Base-by-base conservation (phyloP, 1,140 invertebrate genomes). In the Varroa destructor region DNA sequence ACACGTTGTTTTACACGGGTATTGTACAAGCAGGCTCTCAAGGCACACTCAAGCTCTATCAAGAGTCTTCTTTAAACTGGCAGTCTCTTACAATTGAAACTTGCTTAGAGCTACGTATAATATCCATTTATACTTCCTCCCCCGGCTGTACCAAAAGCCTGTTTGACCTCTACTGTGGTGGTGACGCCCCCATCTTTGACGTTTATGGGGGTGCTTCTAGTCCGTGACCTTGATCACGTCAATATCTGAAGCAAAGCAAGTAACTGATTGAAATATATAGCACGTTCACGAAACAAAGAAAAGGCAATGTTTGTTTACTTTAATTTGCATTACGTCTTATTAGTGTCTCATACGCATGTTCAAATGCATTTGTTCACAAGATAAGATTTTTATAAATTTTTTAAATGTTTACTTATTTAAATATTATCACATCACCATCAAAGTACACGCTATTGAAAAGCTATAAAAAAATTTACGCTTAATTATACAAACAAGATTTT, bases 211-310 rank as follows among this genome's bases (percentile, higher is more conserved):
- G 61, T 43, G 61, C 61, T 40, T 67, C 61, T 67, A 67, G 46
- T 25, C 61, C 61, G 36, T 67, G 61, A 2, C 61, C 61, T 40
- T 67, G 61, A 8, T 67, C 61, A 14, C 61, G 40, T 37, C 61
- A 67, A 37, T 67, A 67, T 46, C 61, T 67, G 61, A 14, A 67
- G 46, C 14, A 37, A 37, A 67, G 4, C 57, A 12, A 58, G 6
- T 5, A 5, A 58, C 40, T 5, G 40, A 37, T 58, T 58, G 3
- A 42, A 58, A 42, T 42, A 3, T n/a, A 56, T 56, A 56, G 55
- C 10, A 56, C n/a, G n/a, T n/a, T 56, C n/a, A 56, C 10, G 55
- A n/a, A 56, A 56, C n/a, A 12, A 56, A 56, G 55, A n/a, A 12
- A n/a, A 56, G n/a, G 10, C 55, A n/a, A 56, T 56, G 10, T 56